phyloP scores from a whole-genome alignment of 2,888 invertebrate genomes.

The Zele albiditarsus region DNA sequence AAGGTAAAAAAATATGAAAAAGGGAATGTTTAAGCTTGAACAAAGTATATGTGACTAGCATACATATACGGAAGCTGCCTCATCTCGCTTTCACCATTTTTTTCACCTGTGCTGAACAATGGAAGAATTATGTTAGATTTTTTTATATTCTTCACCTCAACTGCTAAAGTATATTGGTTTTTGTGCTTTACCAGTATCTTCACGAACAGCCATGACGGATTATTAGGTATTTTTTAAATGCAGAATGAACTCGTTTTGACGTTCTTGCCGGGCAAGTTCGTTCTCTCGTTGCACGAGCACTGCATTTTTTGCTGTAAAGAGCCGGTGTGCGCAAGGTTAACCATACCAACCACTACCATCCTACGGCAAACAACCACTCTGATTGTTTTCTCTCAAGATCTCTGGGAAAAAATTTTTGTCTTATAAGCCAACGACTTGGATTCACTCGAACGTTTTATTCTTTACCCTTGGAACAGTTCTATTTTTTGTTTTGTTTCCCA shows the following conservation, averaged over 20 bases:
- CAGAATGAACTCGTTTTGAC: background rate
- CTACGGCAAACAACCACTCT: conserved; percentile 45
- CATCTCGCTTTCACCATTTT: too few relatives aligned
- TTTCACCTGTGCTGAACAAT: too few relatives aligned
- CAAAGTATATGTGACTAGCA: too few relatives aligned
- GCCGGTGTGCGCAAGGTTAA: background rate
- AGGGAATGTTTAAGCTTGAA: background rate
- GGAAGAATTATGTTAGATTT: too few relatives aligned
- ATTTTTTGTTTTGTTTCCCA: conserved; percentile 46
- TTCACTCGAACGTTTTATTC: conserved; percentile 10
- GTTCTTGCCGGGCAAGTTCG: background rate
- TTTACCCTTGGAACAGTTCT: conserved; percentile 37
- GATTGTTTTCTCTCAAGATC: conserved; percentile 46
- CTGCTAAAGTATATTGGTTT: background rate
- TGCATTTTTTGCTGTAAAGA: background rate
- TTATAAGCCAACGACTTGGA: conserved; percentile 2
- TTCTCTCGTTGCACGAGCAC: background rate
- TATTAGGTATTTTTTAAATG: background rate
- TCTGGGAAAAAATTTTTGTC: background rate
- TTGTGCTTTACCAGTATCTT: background rate
- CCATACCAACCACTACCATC: conserved; percentile 5
- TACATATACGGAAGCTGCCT: too few relatives aligned
- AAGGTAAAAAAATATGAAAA: background rate
- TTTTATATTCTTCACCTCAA: background rate
- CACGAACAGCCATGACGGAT: background rate